Evolutionary conservation across 2,888 invertebrate genomes (phyloP), one percentile per base, ranked within the genome.

Genomic region (Bhutanitis thaidina): DNA sequence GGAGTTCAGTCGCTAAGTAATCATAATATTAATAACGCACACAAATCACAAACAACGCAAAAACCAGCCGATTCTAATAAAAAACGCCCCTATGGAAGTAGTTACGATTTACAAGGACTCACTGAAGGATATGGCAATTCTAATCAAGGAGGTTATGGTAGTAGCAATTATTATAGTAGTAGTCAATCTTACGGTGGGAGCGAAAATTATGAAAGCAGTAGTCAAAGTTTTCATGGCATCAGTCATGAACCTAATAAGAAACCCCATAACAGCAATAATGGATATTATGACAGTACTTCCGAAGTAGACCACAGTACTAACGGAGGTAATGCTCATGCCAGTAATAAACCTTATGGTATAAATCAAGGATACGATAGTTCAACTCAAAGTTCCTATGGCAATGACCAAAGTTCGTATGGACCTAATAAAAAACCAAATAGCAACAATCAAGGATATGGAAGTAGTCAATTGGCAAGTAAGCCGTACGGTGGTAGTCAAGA

Each of bases 341-440:
- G 16, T 35, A 52, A 48, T 20, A 54, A 44, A 36, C 52, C 47
- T 29, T 44, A 40, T 10, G 40, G 30, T 0, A 27, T 10, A 5
- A 34, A 12, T 4, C 47, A 47, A 39, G 49, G 40, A 36, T 60
- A 61, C 39, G 56, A 50, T 5, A 54, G 29, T 36, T 36, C 45
- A n/a, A 59, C 55, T 25, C 61, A 51, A 46, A 59, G 57, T 10
- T 48, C 48, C n/a, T 59, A 61, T 50, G 54, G 55, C 0, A 48
- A 3, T 8, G 29, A 25, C n/a, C 47, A 48, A 36, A 16, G 13
- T 39, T 44, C 36, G n/a, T 44, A 56, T 27, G 53, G 54, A 37
- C 50, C 52, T 38, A 51, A 15, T 27, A 54, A 35, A 14, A 40
- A 36, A 45, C 54, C 50, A 9, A 43, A 52, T 27, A 43, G 45